These are phyloP conservation scores for Vultur gryphus DNA, from an alignment of 2,797 vertebrate genomes.

Conservation along the genomic window DNA sequence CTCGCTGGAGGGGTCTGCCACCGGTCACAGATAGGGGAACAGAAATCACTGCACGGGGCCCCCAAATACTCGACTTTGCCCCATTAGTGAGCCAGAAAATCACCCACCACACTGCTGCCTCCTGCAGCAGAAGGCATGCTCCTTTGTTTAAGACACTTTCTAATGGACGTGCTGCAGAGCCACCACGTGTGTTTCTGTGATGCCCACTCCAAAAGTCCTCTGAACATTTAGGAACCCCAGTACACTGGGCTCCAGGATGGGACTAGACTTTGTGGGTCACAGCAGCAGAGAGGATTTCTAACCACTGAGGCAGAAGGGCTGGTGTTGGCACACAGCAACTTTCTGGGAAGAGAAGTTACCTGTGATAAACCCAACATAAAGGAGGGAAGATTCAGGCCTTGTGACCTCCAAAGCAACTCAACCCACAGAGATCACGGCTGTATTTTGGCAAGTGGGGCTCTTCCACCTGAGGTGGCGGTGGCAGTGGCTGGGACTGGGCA, in stretches of 20 bases:
- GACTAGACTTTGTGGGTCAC: neutral
- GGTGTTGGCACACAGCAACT: neutral
- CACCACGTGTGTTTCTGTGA: accelerated
- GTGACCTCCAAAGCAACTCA: neutral
- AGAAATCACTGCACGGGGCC: neutral
- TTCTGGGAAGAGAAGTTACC: neutral
- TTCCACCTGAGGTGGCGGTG: neutral
- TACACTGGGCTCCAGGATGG: neutral
- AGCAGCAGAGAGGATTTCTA: neutral
- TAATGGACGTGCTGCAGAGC: neutral
- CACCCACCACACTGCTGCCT: accelerated
- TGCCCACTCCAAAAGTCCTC: neutral
- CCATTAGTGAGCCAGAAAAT: neutral
- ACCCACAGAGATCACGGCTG: neutral
- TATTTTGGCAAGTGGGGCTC: neutral
- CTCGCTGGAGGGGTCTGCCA: neutral
- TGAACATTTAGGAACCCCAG: neutral
- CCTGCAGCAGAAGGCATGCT: neutral
- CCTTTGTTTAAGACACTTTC: neutral
- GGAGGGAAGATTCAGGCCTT: neutral
- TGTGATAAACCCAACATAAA: neutral
- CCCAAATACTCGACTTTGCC: neutral
- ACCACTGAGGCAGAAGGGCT: accelerated
- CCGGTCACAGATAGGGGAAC: neutral
- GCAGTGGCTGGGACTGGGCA: neutral